Evolutionary conservation across 2,797 vertebrate genomes (phyloP), one percentile per base, ranked within the genome.

Genomic region (Enteromius paludinosus): DNA sequence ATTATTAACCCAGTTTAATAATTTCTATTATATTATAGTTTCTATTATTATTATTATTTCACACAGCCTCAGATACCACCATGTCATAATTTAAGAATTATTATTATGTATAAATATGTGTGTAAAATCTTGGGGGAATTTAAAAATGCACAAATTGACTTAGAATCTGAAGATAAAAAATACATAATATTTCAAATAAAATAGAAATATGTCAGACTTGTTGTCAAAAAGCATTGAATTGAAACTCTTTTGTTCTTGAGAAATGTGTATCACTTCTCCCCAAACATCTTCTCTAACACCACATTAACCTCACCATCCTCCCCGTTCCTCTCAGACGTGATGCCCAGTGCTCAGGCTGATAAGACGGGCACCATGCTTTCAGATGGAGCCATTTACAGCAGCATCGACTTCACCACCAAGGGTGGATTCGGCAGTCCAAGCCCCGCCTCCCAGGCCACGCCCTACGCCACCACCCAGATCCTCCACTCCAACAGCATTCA

Each of bases 341-440:
- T 97, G 85, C 95, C 96, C 70, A 92, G 92, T 0, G 95, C 95
- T 77, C 97, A 98, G 90, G 96, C 95, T 70, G 98, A 99, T 91
- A 99, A 99, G 92, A 96, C 95, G 0, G 96, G 97, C 77, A 99
- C 98, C 4, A 98, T 99, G 97, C 96, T 99, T 56, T 99, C 98
- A 0, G 98, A 99, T 52, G 98, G 98, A 89, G 98, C 98, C 90
- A 99, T 99, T 94, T 99, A 99, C 90, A 99, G 98, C 94, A 99
- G 97, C 93, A 99, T 99, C 62, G 98, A 99, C 92, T 98, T 99
- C 91, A 98, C 97, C 76, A 98, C 97, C 30, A 99, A 99, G 94
- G 94, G 96, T 74, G 97, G 94, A 86, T 99, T 97, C 92, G 97
- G 97, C 92, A 98, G 97, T 92, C 96, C 96, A 56, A 96, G 97